Evolutionary conservation across 2,888 invertebrate species (phyloP), one percentile per base, ranked within the genome.

Genomic region (Spodoptera littoralis): DNA sequence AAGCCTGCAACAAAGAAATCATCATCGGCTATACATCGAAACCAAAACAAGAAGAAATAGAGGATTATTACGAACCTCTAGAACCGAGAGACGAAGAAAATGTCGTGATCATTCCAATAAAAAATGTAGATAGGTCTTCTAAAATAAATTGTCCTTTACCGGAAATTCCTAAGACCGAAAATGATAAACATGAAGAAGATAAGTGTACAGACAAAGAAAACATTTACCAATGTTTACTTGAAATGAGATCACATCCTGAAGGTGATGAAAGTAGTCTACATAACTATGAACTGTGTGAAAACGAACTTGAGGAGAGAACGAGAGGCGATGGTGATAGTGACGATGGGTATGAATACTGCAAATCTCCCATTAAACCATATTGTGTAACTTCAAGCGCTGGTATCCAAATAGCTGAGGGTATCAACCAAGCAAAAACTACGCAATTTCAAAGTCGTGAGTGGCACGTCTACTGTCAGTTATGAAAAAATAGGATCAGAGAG

Each of bases 351-450:
- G 95, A 95, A 76, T 95, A 95, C 73, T 95, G 95, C 67, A 94
- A 94, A 70, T 89, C 93, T 4, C 90, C 92, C 2, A 87, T 93
- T 47, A 93, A 92, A 77, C 94, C 94, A 1, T 94, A 90, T 66
- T 94, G 94, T 63, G 77, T 87, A 44, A 90, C 93, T 0, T 92
- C 94, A 1, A 93, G 92, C 62, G 87, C 92, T 5, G 92, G 92
- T 22, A 92, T 93, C 13, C 94, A 95, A 81, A 95, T 95, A 59
- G 95, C 95, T 13, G 95, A 96, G 84, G 90, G 94, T 80, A 95
- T 57, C 86, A 93, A 55, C 95, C 95, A 1, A 79, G 70, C 51
- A 91, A 92, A 73, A 93, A 92, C 72, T 94, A 93, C 60, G 78
- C 78, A 49, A 91, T 94, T 74, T 76, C 92, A 42, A 93, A 95